These are phyloP conservation scores for Allacma fusca DNA, from an alignment of 2,888 invertebrate species.

Conservation along the genomic window DNA sequence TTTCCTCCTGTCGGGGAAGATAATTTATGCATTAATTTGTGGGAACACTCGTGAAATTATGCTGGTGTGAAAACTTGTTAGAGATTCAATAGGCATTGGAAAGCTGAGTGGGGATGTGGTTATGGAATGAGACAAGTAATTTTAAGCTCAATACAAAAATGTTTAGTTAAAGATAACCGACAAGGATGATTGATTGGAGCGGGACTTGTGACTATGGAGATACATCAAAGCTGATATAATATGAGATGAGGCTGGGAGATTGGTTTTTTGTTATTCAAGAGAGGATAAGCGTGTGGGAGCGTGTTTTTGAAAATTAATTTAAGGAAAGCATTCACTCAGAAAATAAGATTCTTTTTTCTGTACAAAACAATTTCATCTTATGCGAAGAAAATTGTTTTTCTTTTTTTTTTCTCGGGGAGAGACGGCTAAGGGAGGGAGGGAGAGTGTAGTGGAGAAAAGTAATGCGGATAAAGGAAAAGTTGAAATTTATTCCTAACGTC, in stretches of 20 bases:
- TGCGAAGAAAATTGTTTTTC: neutral
- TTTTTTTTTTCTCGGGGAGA: neutral
- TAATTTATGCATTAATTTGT: no score
- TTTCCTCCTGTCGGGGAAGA: no score
- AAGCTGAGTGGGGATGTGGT: no score
- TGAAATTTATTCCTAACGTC: constrained; percentile 40
- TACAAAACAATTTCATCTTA: constrained; percentile 9
- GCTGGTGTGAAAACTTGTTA: no score
- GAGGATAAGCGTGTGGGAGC: neutral
- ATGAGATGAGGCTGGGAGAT: neutral
- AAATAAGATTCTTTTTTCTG: constrained; percentile 1
- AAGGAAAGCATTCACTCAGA: neutral
- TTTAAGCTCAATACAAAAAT: no score
- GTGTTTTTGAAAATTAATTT: neutral
- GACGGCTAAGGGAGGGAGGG: neutral
- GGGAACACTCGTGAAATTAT: no score
- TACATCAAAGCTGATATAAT: no score
- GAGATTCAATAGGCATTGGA: no score
- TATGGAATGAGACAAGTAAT: no score
- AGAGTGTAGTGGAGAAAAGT: neutral
- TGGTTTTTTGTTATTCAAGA: constrained; percentile 8
- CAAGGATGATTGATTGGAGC: no score
- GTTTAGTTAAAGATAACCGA: no score
- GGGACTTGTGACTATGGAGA: no score
- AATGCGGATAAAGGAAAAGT: constrained; percentile 15